Conservation (phyloP, 2,113 vertebrate genomes). For the Calypte anna region DNA sequence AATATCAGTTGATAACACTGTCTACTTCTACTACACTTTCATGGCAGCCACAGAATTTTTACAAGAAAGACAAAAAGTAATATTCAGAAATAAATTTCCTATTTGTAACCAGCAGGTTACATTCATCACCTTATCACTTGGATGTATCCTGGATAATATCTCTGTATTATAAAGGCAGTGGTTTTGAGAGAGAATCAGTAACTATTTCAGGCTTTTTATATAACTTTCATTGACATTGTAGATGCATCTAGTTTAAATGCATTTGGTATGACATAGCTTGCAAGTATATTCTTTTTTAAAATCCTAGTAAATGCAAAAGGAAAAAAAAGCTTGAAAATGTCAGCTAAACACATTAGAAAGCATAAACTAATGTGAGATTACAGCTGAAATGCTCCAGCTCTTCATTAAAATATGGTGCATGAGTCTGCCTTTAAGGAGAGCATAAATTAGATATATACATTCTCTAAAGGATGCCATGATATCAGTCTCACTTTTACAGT, state of each 20-base stretch:
- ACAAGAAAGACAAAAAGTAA: background rate
- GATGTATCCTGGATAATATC: background rate
- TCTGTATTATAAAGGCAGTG: background rate
- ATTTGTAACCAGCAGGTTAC: background rate
- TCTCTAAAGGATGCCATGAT: background rate
- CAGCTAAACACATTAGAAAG: background rate
- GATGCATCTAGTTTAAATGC: background rate
- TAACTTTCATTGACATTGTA: background rate
- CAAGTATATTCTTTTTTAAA: background rate
- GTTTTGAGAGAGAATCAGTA: background rate
- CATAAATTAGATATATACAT: background rate
- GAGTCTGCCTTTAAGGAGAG: background rate
- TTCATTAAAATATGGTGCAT: background rate
- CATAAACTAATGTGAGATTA: background rate
- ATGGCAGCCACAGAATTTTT: background rate
- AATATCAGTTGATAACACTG: background rate
- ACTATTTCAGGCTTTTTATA: background rate
- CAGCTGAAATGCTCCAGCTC: background rate
- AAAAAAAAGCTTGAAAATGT: background rate
- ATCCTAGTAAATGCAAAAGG: background rate
- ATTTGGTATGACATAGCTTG: background rate
- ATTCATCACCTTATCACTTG: background rate
- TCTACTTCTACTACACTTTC: background rate
- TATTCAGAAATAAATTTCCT: slow-evolving; percentile 7
- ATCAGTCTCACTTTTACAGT: background rate